Evolutionary conservation across 2,888 invertebrate genomes (phyloP).

Genomic region (Acanthopleura granulata): DNA sequence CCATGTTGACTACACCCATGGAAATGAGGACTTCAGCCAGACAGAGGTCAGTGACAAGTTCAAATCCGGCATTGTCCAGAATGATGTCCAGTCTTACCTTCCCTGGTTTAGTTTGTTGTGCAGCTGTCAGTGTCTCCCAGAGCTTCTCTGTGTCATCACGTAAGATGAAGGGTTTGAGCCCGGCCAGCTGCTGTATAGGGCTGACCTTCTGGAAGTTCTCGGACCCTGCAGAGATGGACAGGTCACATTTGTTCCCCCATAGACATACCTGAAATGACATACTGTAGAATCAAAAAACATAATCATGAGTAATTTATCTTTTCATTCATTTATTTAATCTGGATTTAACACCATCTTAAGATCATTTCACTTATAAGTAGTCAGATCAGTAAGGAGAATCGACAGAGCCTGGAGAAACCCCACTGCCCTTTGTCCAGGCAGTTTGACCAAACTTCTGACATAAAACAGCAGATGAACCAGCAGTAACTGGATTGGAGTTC

Average conservation of each 20-base stretch:
- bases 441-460: too few species aligned
- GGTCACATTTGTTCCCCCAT: conserved; percentile 96
- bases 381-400: too few species aligned
- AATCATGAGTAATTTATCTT: too few species aligned
- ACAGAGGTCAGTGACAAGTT: conserved; percentile 89
- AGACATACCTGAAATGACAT: conserved; percentile 74
- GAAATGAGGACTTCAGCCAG: conserved; percentile 84
- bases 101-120: conserved; percentile 28
- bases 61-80: conserved; percentile 94
- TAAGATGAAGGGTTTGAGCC: conserved; percentile 75
- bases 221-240: conserved; percentile 84
- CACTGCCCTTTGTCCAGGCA: too few species aligned
- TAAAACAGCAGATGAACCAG: too few species aligned
- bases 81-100: conserved; percentile 71
- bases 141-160: conserved; percentile 75
- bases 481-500: too few species aligned
- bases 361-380: too few species aligned
- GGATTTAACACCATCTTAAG: too few species aligned
- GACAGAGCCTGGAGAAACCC: too few species aligned
- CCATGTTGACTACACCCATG: conserved; percentile 75
- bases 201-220: conserved; percentile 74
- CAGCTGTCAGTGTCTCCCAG: conserved; percentile 71
- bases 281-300: neutral
- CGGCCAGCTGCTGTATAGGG: conserved; percentile 74
- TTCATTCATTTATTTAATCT: too few species aligned